Evolutionary conservation across 2,797 vertebrate species (phyloP).

Genomic region (Fistularia commersonii): DNA sequence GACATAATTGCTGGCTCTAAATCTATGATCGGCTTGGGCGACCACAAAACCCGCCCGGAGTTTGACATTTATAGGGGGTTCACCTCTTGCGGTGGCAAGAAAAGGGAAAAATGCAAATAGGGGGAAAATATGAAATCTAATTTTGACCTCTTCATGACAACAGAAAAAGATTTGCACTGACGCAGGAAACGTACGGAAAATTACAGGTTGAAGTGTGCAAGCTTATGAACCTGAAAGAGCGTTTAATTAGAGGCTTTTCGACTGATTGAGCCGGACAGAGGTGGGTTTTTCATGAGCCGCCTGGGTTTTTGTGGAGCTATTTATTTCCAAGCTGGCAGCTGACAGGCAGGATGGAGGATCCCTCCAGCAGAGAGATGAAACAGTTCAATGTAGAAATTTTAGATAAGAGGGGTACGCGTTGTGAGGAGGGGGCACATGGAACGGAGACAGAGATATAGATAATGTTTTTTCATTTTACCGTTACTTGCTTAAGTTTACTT

Average conservation of each 20-base stretch:
- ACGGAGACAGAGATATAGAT: constrained; percentile 9
- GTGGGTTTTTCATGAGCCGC: constrained; percentile 48
- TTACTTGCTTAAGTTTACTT: constrained; percentile 8
- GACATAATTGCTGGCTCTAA: constrained; percentile 80
- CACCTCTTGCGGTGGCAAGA: not conserved
- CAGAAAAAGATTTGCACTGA: constrained; percentile 23
- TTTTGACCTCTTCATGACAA: constrained; percentile 20
- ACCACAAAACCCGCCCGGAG: constrained; percentile 58
- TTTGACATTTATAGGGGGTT: constrained; percentile 12
- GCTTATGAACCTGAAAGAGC: constrained; percentile 48
- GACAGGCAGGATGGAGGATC: constrained; percentile 11
- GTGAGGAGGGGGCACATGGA: constrained; percentile 7
- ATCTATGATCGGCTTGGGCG: constrained; percentile 72
- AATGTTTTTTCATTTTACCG: constrained; percentile 12
- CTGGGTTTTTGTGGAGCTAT: constrained; percentile 46
- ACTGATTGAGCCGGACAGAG: constrained; percentile 59
- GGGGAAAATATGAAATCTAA: constrained; percentile 34
- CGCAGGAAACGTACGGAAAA: constrained; percentile 45
- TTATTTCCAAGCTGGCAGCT: constrained; percentile 47
- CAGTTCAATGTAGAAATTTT: constrained; percentile 33
- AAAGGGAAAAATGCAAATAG: not conserved
- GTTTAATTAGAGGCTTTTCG: constrained; percentile 61
- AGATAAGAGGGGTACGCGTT: constrained; percentile 22
- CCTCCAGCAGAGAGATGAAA: constrained; percentile 48
- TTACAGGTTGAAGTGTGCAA: constrained; percentile 43